These are phyloP conservation scores for Pentamera pediparva DNA, from an alignment of 53 echinoderm and acorn worm genomes.

Conservation along the genomic window DNA sequence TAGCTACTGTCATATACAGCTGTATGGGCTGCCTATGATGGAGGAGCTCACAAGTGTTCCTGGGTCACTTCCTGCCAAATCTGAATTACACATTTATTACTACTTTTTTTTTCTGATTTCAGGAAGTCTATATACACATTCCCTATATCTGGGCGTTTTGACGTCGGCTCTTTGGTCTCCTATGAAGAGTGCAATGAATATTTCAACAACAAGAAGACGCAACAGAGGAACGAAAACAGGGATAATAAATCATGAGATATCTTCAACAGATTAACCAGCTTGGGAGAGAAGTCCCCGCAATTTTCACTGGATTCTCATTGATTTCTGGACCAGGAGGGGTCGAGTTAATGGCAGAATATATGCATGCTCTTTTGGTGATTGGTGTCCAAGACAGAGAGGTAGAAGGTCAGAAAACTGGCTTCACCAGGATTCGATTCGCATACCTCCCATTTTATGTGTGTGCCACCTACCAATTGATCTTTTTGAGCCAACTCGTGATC, in stretches of 20 bases:
- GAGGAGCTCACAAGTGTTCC: too few relatives aligned
- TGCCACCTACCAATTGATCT: too few relatives aligned
- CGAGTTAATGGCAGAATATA: background rate
- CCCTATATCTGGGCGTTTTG: conserved; percentile 66
- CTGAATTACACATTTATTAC: background rate
- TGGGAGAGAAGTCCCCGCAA: background rate
- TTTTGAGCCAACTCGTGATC: too few relatives aligned
- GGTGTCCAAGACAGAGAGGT: too few relatives aligned
- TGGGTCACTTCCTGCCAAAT: too few relatives aligned
- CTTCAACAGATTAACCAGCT: background rate
- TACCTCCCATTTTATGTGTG: too few relatives aligned
- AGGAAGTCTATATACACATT: conserved; percentile 61
- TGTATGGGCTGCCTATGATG: too few relatives aligned
- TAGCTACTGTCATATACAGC: background rate
- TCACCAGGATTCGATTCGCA: too few relatives aligned
- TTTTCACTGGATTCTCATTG: background rate
- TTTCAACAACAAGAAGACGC: conserved; percentile 30
- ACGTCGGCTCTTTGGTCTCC: conserved; percentile 64
- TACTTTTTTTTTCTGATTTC: background rate
- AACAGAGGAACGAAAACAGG: background rate
- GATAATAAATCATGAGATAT: too few relatives aligned
- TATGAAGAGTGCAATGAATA: conserved; percentile 63
- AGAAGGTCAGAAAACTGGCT: too few relatives aligned
- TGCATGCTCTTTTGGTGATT: too few relatives aligned
- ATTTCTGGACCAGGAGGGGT: background rate